Evolutionary conservation across 2,797 vertebrate genomes (phyloP).

Genomic region (Schizopygopsis malacanthus): DNA sequence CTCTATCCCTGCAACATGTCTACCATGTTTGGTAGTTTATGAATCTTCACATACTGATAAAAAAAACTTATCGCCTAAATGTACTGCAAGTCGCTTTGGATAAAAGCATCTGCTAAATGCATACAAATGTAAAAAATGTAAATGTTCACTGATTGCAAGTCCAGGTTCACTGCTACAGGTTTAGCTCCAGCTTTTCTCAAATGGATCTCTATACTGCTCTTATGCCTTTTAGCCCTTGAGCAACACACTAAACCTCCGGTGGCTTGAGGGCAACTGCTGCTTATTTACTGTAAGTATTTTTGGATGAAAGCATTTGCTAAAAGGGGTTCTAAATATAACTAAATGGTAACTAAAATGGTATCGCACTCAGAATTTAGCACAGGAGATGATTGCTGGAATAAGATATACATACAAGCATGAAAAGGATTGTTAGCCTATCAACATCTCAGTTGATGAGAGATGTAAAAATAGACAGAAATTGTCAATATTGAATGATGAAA

Average conservation of each 20-base stretch:
- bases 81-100: too few species aligned
- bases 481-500: not conserved
- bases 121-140: too few species aligned
- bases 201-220: not conserved
- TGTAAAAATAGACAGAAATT: not conserved
- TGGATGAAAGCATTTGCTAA: conserved; percentile 22
- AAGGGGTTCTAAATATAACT: not conserved
- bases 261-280: not conserved
- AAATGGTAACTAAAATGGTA: not conserved
- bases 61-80: too few species aligned
- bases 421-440: not conserved
- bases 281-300: not conserved
- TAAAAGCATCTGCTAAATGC: too few species aligned
- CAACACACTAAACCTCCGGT: not conserved
- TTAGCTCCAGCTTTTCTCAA: not conserved
- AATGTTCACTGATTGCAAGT: not conserved
- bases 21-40: not conserved
- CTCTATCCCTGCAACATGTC: not conserved
- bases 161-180: not conserved
- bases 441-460: not conserved
- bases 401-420: not conserved
- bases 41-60: not conserved
- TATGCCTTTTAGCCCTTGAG: not conserved
- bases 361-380: not conserved
- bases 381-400: not conserved